Base-by-base conservation (phyloP, 2,888 invertebrate species). In the Lycia hirtaria region DNA sequence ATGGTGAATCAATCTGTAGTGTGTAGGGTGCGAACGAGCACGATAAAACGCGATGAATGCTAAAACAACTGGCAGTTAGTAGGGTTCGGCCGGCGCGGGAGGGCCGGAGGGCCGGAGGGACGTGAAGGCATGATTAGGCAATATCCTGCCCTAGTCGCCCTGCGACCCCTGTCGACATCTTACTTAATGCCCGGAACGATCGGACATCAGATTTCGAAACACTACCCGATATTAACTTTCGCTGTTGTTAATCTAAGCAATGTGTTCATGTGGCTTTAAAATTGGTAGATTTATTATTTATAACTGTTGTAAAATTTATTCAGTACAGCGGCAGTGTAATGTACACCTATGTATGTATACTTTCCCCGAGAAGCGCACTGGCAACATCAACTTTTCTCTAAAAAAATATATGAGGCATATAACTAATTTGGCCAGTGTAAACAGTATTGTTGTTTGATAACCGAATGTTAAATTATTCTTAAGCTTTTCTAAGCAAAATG, bases 31-130 rank as follows among this genome's bases (percentile, higher is more conserved):
- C 45, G 50, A 47, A 57, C 51, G 51, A 44, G 48, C 70, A 71
- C 72, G 75, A 71, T 77, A 78, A 76, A 82, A 83, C 73, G 79
- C 86, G 83, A 88, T 91, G 88, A 90, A 90, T 90, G 78, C 81
- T 90, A 88, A 91, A 91, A 90, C 90, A 92, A 89, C 89, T 81
- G 84, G 82, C 87, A 79, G 86, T 85, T 86, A 86, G 85, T 84
- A 85, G 90, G 88, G 91, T 86, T 90, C 83, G 81, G 83, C 56
- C 30, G 41, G 41, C 20, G 14, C 10, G 40, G n/a, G n/a, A n/a
- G n/a, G n/a, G n/a, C n/a, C n/a, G n/a, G n/a, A n/a, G n/a, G n/a
- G n/a, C n/a, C n/a, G n/a, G n/a, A n/a, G n/a, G 40, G 40, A 26
- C 17, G 26, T 56, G 55, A 56, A 56, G 56, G 87, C 78, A 89